Percentiles rank a stretch among this genome's conserved stretches.
phyloP scores from a whole-genome alignment of 2,113 vertebrate genomes.

The Vulpes vulpes region DNA sequence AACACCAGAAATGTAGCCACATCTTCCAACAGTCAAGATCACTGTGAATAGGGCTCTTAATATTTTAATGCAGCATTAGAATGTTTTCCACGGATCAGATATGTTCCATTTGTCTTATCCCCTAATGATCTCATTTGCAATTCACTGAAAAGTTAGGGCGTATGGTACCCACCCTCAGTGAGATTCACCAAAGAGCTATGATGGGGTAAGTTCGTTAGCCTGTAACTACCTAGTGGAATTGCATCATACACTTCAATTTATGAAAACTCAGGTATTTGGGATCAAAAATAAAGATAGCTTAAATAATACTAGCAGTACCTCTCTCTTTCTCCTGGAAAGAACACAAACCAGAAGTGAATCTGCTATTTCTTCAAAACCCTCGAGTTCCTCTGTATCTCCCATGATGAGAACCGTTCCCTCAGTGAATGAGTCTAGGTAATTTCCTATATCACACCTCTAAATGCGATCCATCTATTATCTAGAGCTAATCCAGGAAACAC shows the following conservation, averaged over 20 bases:
- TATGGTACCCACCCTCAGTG: neutral
- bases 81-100: neutral
- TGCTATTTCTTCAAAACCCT: neutral
- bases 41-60: neutral
- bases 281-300: neutral
- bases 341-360: neutral
- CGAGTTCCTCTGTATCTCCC: neutral
- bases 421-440: neutral
- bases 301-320: neutral
- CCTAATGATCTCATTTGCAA: neutral
- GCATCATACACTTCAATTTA: neutral
- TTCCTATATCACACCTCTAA: neutral
- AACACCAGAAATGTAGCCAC: neutral
- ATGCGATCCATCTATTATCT: neutral
- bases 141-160: neutral
- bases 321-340: neutral
- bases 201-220: neutral
- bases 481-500: neutral
- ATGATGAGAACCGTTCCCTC: neutral
- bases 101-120: neutral
- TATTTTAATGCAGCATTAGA: neutral
- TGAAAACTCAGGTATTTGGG: neutral
- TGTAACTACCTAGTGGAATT: neutral
- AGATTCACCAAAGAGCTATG: neutral
- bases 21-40: constrained; percentile 14